Evolutionary conservation across 2,113 vertebrate genomes (phyloP), one percentile per base, ranked within the genome.

Genomic region (Dunckerocampus dactyliophorus): DNA sequence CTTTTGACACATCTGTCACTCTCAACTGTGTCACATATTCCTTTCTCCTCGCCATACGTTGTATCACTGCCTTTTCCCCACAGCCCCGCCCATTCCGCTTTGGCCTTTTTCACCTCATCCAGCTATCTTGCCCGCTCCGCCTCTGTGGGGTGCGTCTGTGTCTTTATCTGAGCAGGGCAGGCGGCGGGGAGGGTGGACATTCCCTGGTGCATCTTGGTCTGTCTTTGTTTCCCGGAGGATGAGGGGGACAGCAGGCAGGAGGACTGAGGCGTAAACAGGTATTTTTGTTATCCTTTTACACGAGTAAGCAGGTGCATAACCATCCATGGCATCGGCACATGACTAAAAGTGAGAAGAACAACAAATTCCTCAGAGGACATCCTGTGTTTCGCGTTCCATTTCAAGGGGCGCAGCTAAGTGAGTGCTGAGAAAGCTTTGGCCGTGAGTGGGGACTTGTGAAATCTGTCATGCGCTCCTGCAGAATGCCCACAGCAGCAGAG

Each of bases 121-220:
- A 73, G 74, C 67, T 79, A 72, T 65, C 11, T 59, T 67, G 43
- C 61, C 49, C 51, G 57, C 49, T 66, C 68, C 3, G 14, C 63
- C 69, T 80, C 64, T 66, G 71, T 53, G 65, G 75, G 77, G 55
- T 80, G 59, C 53, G 60, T 77, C 82, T 81, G 80, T 65, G 74
- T 81, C 83, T 89, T 85, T 85, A 81, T 89, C 76, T 77, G 69
- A 72, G 71, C 1, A 16, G 67, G 74, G 58, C 75, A 80, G 71
- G 69, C 72, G 16, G 65, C 3, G 15, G 80, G 67, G 67, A 76
- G 74, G 78, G 65, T 72, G 81, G 69, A 74, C 70, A 13, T 71
- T 83, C 84, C 77, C 82, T 75, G 65, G 71, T 80, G 84, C 61
- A 72, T 77, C 71, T 73, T 69, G 77, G 76, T 83, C 72, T 80